A percentile compares a stretch with the other conserved stretches of the same genome.
Conservation (phyloP, 1,140 invertebrate genomes). For the Halyomorpha halys region DNA sequence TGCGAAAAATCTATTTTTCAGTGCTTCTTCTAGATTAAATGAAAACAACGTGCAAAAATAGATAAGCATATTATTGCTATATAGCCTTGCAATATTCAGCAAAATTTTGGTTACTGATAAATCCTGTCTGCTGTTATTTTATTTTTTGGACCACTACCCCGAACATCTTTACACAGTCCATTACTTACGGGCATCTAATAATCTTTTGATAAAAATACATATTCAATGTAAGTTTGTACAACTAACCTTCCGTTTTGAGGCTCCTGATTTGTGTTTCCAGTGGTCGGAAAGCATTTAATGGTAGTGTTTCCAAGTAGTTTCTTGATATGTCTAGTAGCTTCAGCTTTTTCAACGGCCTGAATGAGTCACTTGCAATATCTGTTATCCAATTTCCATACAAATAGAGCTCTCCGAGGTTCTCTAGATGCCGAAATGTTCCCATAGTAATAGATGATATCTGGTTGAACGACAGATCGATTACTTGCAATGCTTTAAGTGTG, state of each 20-base stretch:
- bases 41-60: too few species aligned
- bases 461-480: conserved; percentile 73
- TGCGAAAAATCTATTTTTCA: too few species aligned
- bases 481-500: conserved; percentile 64
- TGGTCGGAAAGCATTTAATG: conserved; percentile 59
- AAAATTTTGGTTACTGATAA: too few species aligned
- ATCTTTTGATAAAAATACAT: too few species aligned
- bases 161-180: too few species aligned
- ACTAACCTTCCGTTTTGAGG: conserved; percentile 62
- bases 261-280: conserved; percentile 70
- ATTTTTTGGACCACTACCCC: too few species aligned
- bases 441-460: conserved; percentile 65
- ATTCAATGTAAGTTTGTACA: too few species aligned
- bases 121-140: too few species aligned
- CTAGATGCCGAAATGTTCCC: conserved; percentile 61
- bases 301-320: conserved; percentile 73
- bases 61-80: too few species aligned
- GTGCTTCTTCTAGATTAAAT: too few species aligned
- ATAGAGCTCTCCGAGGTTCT: conserved; percentile 61
- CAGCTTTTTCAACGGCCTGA: conserved; percentile 66
- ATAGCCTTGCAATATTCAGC: too few species aligned
- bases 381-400: conserved; percentile 75
- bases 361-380: conserved; percentile 63
- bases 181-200: too few species aligned
- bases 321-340: conserved; percentile 68